Conservation (phyloP, 2,113 vertebrate genomes). For the Toxostoma redivivum region DNA sequence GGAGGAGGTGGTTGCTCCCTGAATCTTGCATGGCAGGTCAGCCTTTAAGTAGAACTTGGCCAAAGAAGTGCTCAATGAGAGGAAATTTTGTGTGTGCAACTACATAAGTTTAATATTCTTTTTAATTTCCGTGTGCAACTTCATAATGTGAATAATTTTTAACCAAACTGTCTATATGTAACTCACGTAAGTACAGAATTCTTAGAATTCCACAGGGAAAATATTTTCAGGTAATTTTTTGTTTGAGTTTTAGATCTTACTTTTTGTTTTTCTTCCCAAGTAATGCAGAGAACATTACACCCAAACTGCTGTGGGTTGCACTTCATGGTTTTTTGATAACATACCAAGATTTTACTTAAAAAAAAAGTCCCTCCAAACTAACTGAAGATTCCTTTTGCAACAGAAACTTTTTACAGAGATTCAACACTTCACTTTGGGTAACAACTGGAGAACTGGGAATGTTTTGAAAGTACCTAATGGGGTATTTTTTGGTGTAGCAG, state of each 20-base stretch:
- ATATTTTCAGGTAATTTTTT: neutral
- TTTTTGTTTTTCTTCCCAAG: neutral
- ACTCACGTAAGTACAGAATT: neutral
- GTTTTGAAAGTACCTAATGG: rapidly evolving
- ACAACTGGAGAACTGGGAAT: neutral
- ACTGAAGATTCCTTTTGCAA: neutral
- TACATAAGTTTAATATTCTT: neutral
- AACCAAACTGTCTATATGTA: neutral
- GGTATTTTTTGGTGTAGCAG: neutral
- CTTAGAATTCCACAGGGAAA: neutral
- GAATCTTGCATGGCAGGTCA: neutral
- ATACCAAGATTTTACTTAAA: neutral
- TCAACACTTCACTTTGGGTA: neutral
- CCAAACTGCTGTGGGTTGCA: neutral
- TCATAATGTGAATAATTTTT: neutral
- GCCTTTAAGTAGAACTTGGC: neutral
- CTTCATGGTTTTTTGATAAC: neutral
- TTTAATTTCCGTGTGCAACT: neutral
- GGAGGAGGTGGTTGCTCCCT: neutral
- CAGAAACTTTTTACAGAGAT: neutral
- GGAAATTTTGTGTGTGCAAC: neutral
- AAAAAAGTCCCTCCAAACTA: neutral
- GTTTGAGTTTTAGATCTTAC: neutral
- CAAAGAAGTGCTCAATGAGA: neutral
- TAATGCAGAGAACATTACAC: neutral